Evolutionary conservation across 1,140 invertebrate species (phyloP).

Genomic region (Colletes gigas): DNA sequence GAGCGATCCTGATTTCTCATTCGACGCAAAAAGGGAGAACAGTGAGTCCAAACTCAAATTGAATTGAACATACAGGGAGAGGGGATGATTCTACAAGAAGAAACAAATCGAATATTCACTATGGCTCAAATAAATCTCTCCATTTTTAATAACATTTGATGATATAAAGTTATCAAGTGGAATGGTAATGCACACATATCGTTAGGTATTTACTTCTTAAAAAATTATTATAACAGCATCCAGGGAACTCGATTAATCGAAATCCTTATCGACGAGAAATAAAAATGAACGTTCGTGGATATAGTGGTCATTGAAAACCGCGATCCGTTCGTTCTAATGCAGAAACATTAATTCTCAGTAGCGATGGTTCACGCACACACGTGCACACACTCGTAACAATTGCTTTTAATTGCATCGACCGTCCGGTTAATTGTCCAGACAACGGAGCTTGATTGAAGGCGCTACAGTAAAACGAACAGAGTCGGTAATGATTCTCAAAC

Average conservation of each 20-base stretch:
- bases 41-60: not conserved
- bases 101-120: too few relatives aligned
- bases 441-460: slow-evolving; percentile 52
- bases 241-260: not conserved
- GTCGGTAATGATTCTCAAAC: slow-evolving; percentile 50
- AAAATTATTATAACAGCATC: too few relatives aligned
- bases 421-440: slow-evolving; percentile 60
- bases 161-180: too few relatives aligned
- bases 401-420: slow-evolving; percentile 64
- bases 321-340: slow-evolving; percentile 42
- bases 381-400: slow-evolving; percentile 48
- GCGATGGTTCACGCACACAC: slow-evolving; percentile 17
- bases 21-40: not conserved
- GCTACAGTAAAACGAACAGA: slow-evolving; percentile 38
- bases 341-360: slow-evolving; percentile 58
- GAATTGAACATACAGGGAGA: not conserved
- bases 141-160: too few relatives aligned
- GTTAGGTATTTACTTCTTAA: not conserved
- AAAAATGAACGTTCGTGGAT: not conserved
- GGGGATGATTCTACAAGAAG: too few relatives aligned
- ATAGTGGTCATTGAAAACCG: slow-evolving; percentile 34
- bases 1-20: too few relatives aligned
- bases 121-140: too few relatives aligned
- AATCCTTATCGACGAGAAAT: not conserved
- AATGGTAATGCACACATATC: too few relatives aligned